These are phyloP conservation scores for Ophraella communa DNA, from an alignment of 2,888 invertebrate species.

Conservation along the genomic window DNA sequence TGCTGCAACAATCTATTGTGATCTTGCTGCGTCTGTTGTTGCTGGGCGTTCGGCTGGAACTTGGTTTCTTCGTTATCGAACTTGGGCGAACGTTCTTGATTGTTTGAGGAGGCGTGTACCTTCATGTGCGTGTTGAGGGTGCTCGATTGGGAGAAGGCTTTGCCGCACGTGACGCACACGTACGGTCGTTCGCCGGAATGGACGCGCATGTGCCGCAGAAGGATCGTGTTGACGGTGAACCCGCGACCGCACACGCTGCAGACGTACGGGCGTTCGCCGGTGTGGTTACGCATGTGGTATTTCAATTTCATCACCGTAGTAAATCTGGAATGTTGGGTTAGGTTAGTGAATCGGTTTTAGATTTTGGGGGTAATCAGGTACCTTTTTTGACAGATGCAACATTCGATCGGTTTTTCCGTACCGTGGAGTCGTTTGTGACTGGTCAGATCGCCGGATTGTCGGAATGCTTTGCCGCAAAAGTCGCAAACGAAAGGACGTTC, in stretches of 20 bases:
- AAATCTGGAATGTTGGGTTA: constrained; percentile 52
- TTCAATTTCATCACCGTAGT: constrained; percentile 61
- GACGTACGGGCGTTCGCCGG: constrained; percentile 60
- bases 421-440: constrained; percentile 60
- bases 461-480: constrained; percentile 60
- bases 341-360: background rate
- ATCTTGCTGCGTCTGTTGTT: constrained; percentile 40
- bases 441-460: constrained; percentile 59
- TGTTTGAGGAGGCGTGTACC: constrained; percentile 49
- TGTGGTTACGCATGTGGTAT: constrained; percentile 61
- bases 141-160: constrained; percentile 59
- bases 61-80: constrained; percentile 35
- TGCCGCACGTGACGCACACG: constrained; percentile 60
- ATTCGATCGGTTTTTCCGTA: constrained; percentile 60
- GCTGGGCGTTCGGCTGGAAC: constrained; percentile 45
- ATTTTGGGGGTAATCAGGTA: constrained; percentile 32
- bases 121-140: constrained; percentile 61
- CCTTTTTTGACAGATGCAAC: constrained; percentile 59
- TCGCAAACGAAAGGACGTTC: constrained; percentile 60
- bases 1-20: constrained; percentile 51
- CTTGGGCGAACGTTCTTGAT: constrained; percentile 46
- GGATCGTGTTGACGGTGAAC: constrained; percentile 60
- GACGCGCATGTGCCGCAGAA: constrained; percentile 59
- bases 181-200: constrained; percentile 60
- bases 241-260: constrained; percentile 59